A percentile compares a stretch with the other conserved stretches of the same genome.
phyloP scores from a whole-genome alignment of 2,113 vertebrate species.

The Empidonax traillii region DNA sequence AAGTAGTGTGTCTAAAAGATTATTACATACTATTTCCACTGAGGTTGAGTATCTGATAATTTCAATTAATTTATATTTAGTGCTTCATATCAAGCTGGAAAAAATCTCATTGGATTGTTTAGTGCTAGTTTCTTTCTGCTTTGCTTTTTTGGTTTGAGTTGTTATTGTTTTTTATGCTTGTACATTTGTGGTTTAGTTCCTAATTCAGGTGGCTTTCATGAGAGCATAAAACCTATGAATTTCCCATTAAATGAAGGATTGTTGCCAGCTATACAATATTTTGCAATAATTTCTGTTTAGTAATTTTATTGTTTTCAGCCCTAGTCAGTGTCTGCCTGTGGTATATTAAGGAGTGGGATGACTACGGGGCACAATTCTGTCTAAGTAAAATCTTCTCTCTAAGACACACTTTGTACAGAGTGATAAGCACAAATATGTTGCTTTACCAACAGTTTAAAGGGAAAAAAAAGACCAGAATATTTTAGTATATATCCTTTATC shows the following conservation, averaged over 20 bases:
- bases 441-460: background rate
- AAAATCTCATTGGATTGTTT: background rate
- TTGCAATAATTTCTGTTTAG: background rate
- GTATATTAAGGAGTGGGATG: background rate
- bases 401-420: background rate
- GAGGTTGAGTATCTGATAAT: background rate
- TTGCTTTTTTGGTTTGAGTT: background rate
- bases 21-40: background rate
- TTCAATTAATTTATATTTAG: background rate
- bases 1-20: background rate
- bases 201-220: background rate
- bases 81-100: background rate
- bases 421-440: background rate
- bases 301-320: background rate
- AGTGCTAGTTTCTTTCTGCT: background rate
- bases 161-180: background rate
- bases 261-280: background rate
- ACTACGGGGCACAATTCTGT: background rate
- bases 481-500: background rate
- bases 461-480: background rate
- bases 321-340: background rate
- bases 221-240: background rate
- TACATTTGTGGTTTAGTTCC: background rate
- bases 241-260: background rate
- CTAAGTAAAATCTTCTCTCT: background rate